A percentile compares a stretch with the other conserved stretches of the same genome.
phyloP scores from a whole-genome alignment of 2,797 vertebrate species.

The Eleutherodactylus coqui region DNA sequence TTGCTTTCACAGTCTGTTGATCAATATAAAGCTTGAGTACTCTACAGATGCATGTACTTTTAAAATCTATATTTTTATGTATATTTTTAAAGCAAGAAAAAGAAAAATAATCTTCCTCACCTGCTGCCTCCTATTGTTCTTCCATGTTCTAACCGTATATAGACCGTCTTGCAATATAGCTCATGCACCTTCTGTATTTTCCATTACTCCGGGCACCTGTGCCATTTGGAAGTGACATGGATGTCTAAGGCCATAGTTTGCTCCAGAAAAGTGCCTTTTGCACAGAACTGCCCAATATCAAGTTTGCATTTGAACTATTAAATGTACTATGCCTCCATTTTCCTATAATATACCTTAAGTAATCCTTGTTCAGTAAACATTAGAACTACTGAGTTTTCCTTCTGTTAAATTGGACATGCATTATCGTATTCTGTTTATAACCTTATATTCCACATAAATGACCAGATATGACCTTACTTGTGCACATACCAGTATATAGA shows the following conservation, averaged over 20 bases:
- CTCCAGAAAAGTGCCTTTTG: constrained; percentile 58
- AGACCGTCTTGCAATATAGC: not conserved
- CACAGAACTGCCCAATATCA: constrained; percentile 45
- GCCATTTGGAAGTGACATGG: constrained; percentile 14
- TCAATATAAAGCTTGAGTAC: constrained; percentile 45
- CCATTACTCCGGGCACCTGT: not conserved
- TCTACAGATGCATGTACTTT: constrained; percentile 40
- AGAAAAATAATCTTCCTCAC: not conserved
- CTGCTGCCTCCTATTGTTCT: constrained; percentile 3
- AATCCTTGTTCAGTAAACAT: not conserved
- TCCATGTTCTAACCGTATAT: constrained; percentile 17
- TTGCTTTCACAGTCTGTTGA: not conserved
- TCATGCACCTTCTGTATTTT: not conserved
- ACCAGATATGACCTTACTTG: not conserved
- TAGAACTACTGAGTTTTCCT: not conserved
- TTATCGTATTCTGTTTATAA: not conserved
- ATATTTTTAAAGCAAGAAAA: constrained; percentile 37
- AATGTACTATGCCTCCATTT: not conserved
- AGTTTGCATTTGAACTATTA: not conserved
- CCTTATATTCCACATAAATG: not conserved
- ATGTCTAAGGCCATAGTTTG: not conserved
- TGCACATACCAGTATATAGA: not conserved
- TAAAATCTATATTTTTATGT: constrained; percentile 51
- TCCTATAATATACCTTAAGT: constrained; percentile 18
- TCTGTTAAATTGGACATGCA: not conserved